These are phyloP conservation scores for Dioctria linearis DNA, from an alignment of 2,888 invertebrate species.

Conservation along the genomic window DNA sequence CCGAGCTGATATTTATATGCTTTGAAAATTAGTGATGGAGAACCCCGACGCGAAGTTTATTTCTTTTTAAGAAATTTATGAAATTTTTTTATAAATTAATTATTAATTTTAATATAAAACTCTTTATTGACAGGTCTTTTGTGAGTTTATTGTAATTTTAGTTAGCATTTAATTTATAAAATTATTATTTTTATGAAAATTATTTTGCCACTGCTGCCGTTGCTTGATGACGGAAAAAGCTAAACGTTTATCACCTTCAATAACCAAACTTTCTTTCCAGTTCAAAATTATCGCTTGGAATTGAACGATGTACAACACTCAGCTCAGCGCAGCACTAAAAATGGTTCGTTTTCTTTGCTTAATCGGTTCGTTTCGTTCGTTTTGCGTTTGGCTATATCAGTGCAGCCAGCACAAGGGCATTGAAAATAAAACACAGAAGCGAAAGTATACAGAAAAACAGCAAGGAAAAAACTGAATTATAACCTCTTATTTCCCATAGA, in stretches of 20 bases:
- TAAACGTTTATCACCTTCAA: background rate
- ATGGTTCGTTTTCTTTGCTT: background rate
- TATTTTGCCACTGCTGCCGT: background rate
- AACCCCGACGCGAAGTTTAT: too few relatives aligned
- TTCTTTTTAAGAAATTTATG: too few relatives aligned
- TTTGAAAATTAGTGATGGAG: too few relatives aligned
- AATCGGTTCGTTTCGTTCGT: background rate
- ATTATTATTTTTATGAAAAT: background rate
- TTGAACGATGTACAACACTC: background rate
- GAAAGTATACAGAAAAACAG: background rate
- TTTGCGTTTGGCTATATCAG: background rate
- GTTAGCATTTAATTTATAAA: slow-evolving; percentile 2
- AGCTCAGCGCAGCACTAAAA: slow-evolving; percentile 23
- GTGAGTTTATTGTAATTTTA: background rate
- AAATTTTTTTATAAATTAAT: background rate
- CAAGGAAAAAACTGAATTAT: background rate
- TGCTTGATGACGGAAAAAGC: background rate
- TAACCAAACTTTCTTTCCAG: background rate
- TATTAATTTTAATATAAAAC: background rate
- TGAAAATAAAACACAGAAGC: slow-evolving; percentile 20
- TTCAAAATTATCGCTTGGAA: background rate
- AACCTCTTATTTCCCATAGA: too few relatives aligned
- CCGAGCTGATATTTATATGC: too few relatives aligned
- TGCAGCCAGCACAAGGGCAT: slow-evolving; percentile 23
- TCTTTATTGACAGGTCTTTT: too few relatives aligned